A percentile compares a stretch with the other conserved stretches of the same genome.
These are phyloP conservation scores for Heptranchias perlo DNA, from an alignment of 2,113 vertebrate species.

Conservation along the genomic window DNA sequence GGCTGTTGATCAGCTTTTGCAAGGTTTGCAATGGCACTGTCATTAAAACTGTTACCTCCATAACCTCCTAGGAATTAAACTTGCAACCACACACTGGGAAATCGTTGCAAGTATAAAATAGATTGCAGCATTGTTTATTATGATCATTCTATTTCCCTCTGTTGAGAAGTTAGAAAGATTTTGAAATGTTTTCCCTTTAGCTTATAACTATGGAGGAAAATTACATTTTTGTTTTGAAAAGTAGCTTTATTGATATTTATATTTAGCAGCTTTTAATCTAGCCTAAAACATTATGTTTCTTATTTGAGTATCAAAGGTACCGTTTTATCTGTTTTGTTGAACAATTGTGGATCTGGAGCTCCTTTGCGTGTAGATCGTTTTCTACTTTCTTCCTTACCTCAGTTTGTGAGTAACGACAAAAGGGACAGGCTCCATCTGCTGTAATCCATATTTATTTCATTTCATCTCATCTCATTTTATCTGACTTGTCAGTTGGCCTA, in stretches of 20 bases:
- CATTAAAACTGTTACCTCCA: neutral
- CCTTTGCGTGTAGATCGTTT: neutral
- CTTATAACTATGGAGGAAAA: neutral
- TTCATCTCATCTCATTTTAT: neutral
- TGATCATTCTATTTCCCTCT: neutral
- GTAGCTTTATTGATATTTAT: neutral
- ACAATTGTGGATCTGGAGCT: neutral
- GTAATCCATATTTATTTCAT: neutral
- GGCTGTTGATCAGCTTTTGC: neutral
- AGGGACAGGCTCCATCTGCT: neutral
- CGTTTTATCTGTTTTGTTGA: neutral
- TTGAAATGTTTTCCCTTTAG: neutral
- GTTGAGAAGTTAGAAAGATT: neutral
- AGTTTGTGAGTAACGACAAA: neutral
- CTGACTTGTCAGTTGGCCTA: neutral
- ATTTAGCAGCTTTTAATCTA: neutral
- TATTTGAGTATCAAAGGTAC: neutral
- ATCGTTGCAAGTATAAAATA: too few species aligned
- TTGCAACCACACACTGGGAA: too few species aligned
- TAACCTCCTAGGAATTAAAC: too few species aligned
- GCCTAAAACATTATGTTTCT: neutral
- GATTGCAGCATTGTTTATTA: too few species aligned
- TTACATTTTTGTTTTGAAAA: neutral
- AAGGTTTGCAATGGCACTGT: neutral
- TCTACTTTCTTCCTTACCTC: neutral